A percentile compares a stretch with the other conserved stretches of the same genome.
These are phyloP conservation scores for Ditula angustiorana DNA, from an alignment of 2,888 invertebrate species.

Conservation along the genomic window DNA sequence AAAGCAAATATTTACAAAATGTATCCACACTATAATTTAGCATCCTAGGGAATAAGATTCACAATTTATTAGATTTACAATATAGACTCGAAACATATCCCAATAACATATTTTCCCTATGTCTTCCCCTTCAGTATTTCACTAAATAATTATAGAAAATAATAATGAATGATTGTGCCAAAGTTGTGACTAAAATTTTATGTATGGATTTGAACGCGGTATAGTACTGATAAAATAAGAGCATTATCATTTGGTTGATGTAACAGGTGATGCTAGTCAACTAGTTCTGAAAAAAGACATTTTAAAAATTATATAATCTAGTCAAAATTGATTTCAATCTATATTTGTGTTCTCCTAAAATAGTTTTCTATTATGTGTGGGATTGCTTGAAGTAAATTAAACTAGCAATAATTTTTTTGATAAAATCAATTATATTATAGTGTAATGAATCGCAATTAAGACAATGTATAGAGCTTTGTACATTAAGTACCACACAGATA, in stretches of 20 bases:
- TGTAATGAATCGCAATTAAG: slow-evolving; percentile 80
- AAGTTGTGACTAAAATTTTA: slow-evolving; percentile 70
- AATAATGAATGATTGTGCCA: slow-evolving; percentile 77
- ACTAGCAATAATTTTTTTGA: slow-evolving; percentile 80
- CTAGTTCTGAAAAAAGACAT: slow-evolving; percentile 72
- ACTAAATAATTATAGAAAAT: slow-evolving; percentile 59
- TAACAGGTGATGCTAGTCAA: slow-evolving; percentile 79
- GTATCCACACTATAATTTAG: slow-evolving; percentile 76
- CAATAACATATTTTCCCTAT: slow-evolving; percentile 67
- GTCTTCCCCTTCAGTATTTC: slow-evolving; percentile 84
- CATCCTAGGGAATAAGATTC: slow-evolving; percentile 75
- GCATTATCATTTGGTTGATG: slow-evolving; percentile 57
- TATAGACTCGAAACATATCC: slow-evolving; percentile 78
- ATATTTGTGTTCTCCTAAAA: slow-evolving; percentile 57
- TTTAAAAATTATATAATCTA: slow-evolving; percentile 68
- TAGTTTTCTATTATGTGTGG: slow-evolving; percentile 64
- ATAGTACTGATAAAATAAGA: slow-evolving; percentile 51
- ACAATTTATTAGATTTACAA: slow-evolving; percentile 61
- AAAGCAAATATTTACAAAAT: slow-evolving; percentile 59
- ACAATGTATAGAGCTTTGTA: slow-evolving; percentile 85
- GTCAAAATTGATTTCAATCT: slow-evolving; percentile 79
- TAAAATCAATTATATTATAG: slow-evolving; percentile 84
- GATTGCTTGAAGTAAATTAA: slow-evolving; percentile 71
- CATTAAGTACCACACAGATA: slow-evolving; percentile 82
- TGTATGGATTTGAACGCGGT: slow-evolving; percentile 60